Evolutionary conservation across 2,888 invertebrate species (phyloP).

Genomic region (Notocelia uddmanniana): DNA sequence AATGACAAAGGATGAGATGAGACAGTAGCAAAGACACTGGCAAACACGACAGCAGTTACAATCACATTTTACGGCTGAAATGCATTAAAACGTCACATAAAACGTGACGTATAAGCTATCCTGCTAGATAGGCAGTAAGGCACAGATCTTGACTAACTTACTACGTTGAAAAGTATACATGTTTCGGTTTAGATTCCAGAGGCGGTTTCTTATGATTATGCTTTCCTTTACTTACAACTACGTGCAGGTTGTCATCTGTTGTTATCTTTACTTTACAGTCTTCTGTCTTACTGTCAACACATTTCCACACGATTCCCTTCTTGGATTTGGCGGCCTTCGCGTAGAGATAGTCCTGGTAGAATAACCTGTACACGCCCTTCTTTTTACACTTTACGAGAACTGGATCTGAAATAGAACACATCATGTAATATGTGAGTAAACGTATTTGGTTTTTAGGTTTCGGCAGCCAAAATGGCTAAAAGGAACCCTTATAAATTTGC

Average conservation of each 20-base stretch:
- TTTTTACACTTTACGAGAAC: slow-evolving; percentile 71
- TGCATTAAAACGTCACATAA: too few species aligned
- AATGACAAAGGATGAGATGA: too few species aligned
- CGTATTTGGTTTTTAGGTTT: neutral
- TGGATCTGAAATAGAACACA: slow-evolving; percentile 61
- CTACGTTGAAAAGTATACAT: slow-evolving; percentile 74
- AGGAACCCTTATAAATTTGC: too few species aligned
- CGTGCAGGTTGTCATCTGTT: slow-evolving; percentile 70
- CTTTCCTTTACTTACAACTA: slow-evolving; percentile 62
- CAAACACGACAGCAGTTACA: too few species aligned
- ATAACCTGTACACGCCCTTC: slow-evolving; percentile 66
- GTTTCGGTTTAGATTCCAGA: slow-evolving; percentile 66
- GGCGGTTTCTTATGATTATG: slow-evolving; percentile 66
- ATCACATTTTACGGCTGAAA: too few species aligned
- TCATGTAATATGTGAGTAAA: neutral
- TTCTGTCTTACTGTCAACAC: slow-evolving; percentile 67
- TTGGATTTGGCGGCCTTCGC: slow-evolving; percentile 71
- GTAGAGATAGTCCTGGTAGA: slow-evolving; percentile 68
- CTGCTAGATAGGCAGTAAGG: too few species aligned
- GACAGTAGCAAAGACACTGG: too few species aligned
- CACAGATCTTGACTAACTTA: neutral
- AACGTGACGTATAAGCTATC: too few species aligned
- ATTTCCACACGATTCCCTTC: slow-evolving; percentile 77
- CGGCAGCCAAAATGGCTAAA: too few species aligned
- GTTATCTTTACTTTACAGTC: slow-evolving; percentile 67